phyloP scores from a whole-genome alignment of 2,113 vertebrate species.

The Beaufortia kweichowensis region DNA sequence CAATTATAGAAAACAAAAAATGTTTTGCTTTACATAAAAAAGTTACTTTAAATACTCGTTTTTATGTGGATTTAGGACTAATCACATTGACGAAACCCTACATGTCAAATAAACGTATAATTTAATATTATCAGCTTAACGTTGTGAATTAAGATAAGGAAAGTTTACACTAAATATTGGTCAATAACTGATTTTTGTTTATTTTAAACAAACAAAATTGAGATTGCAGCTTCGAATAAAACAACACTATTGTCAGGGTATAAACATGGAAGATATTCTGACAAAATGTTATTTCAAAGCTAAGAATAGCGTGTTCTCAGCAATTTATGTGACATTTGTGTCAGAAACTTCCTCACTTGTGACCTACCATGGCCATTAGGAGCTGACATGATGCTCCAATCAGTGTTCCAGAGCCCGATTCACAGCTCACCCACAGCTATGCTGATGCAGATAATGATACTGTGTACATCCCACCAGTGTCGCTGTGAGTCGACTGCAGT shows the following conservation, averaged over 20 bases:
- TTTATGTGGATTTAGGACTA: no score
- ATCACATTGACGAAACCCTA: no score
- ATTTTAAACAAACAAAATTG: background rate
- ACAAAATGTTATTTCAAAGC: conserved; percentile 12
- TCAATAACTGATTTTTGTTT: no score
- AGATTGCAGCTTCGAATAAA: no score
- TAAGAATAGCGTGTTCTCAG: conserved; percentile 20
- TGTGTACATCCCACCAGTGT: conserved; percentile 30
- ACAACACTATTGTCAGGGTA: background rate
- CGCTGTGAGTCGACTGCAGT: conserved; percentile 51
- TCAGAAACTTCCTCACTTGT: conserved; percentile 28
- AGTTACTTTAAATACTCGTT: no score
- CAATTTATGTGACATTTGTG: conserved; percentile 14
- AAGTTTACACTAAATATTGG: no score
- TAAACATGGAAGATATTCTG: background rate
- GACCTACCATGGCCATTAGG: conserved; percentile 30
- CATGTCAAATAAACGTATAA: no score
- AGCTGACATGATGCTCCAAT: conserved; percentile 20
- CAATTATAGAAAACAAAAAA: no score
- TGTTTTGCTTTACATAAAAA: no score
- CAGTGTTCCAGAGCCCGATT: background rate
- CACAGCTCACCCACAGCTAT: background rate
- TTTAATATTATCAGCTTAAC: no score
- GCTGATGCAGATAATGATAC: conserved; percentile 33
- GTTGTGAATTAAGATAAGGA: no score